Evolutionary conservation across 2,113 vertebrate species (phyloP), one percentile per base, ranked within the genome.

Genomic region (Chaetorhynchus papuensis): DNA sequence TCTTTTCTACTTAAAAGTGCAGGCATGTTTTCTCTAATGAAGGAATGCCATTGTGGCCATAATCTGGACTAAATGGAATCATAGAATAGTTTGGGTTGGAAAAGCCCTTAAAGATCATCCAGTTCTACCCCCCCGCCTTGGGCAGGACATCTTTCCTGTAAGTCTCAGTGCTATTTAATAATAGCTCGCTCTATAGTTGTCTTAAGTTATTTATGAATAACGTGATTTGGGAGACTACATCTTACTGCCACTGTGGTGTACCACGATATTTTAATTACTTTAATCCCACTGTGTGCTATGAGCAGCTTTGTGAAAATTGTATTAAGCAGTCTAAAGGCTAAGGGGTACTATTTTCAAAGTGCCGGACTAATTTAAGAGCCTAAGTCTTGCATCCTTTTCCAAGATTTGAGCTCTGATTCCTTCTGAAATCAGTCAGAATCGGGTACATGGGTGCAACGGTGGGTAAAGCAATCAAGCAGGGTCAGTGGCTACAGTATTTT

Each of bases 241-340:
- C 39, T 78, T 63, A 30, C 44, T 78, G 83, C 70, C 70, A 85
- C 0, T 66, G 92, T 3, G 6, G 30, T 23, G 18, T 26, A 63
- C 85, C 79, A 68, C 68, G 75, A 71, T 88, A 89, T 72, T 94
- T 96, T 78, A 94, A 94, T 94, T 82, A 84, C 66, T 84, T 82
- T 83, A 86, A 93, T 94, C 79, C 64, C 59, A 77, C 79, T 56
- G 20, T 61, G 70, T 76, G 69, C 89, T 82, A 65, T 44, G 76
- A 95, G 57, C 69, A 84, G 69, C 88, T 96, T 95, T 93, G 81
- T 90, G 66, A 79, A 95, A 93, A 93, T 72, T 63, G 31, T 49
- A 85, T 86, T 92, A 94, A 90, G 41, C 42, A 54, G 42, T 80
- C 79, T 72, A 89, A 88, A 91, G 68, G 39, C 56, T 63, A 91